Base-by-base conservation (phyloP, 1,140 invertebrate genomes). In the Neodiprion virginianus region DNA sequence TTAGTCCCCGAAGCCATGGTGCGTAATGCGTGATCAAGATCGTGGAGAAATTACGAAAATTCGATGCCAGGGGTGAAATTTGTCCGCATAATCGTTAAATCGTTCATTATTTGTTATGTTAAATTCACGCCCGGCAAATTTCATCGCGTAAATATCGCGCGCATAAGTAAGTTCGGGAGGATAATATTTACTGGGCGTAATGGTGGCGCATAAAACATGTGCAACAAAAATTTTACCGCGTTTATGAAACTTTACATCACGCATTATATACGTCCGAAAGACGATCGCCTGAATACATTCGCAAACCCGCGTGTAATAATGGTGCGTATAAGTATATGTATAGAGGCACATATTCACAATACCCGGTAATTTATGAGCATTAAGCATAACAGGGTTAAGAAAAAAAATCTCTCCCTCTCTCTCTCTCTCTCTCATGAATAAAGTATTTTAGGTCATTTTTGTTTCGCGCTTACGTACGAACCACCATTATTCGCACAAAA, bases 311-410 rank as follows among this genome's bases (percentile, higher is more conserved):
- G 53, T 17, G n/a, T 61, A 8, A 12, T 12, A 61, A 8, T 12
- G 5, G 53, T 61, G 8, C 28, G 2, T 61, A 12, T 8, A 12
- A 61, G 5, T 4, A 17, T 17, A 61, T 61, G 2, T 40, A 40
- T 61, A 61, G 5, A 61, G 3, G 5, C 8, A 61, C 0, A 0
- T 81, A 82, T 73, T 78, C 74, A 78, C 77, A 77, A 79, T 82
- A 85, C 79, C 84, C 85, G 78, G 75, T 85, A 85, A 86, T 86
- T 86, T 85, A 78, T 76, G 77, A 82, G 84, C 83, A 86, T 85
- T 84, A 86, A 82, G 78, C 75, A 75, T 65, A 80, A 83, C 81
- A 79, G 81, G 28, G 28, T 40, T 2, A 5, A 40, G 28, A 40
- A 40, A 40, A 28, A 40, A 40, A 40, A 40, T 21, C 1, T 40